Evolutionary conservation across 2,888 invertebrate genomes (phyloP), one percentile per base, ranked within the genome.

Genomic region (Elgonia sp.): DNA sequence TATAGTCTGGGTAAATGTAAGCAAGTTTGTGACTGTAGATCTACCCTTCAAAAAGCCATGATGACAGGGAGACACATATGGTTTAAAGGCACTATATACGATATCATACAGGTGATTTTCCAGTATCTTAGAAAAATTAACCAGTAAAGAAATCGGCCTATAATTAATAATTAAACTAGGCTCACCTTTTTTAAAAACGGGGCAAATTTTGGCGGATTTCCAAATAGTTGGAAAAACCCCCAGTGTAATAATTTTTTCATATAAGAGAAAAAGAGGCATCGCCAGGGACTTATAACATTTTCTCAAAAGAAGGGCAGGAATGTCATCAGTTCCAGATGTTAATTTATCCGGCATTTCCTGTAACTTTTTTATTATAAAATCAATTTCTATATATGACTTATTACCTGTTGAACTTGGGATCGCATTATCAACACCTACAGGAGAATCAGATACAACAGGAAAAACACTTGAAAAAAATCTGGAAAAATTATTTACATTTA

Each of bases 11-110:
- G 16, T 3, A 37, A 62, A 62, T 37, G 62, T 16, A 37, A 62
- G 3, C 1, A 62, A 16, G 8, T 62, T 62, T 0, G 62, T 46
- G 20, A 21, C n/a, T 1, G 67, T 67, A 7, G 67, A 67, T 6
- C 67, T 14, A 10, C 67, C 67, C 14, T 67, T 46, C 0, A 67
- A 9, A 20, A 67, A 67, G 3, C 67, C 67, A 46, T 67, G 67
- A 21, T 62, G 62, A 16, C 37, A 12, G 7, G 1, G 4, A 14
- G 62, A 37, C 2, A 62, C 16, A 7, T n/a, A 10, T 62, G 12
- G 62, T 2, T 37, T 29, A 16, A 62, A 62, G 0, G 62, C 62
- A 14, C 0, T 16, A 8, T 62, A 62, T 21, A 62, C 1, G 12
- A 62, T 16, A 1, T 7, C 7, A 14, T 37, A 62, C 3, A 62